Evolutionary conservation across 2,888 invertebrate species (phyloP), one percentile per base, ranked within the genome.

Genomic region (Taenaris catops): DNA sequence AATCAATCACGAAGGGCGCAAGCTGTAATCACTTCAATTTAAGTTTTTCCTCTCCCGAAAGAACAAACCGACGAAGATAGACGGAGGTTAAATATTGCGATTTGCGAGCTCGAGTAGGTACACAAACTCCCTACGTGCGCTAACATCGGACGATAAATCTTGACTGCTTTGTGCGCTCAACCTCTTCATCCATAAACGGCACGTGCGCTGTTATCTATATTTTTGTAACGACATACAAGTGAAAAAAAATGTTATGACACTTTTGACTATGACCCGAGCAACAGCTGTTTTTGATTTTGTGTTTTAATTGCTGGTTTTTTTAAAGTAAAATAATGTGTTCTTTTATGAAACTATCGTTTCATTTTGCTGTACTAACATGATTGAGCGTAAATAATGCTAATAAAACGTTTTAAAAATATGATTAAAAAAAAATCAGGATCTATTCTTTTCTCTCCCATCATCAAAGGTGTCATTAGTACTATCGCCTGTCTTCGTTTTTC

Each of bases 61-160:
- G 53, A 70, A 71, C 69, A 75, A 78, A 73, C 72, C 72, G 67
- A 71, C 70, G 67, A 59, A 71, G 74, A 73, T 73, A 75, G 68
- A 78, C 72, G 65, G 72, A 73, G 65, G 72, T 67, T 67, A 61
- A 69, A 66, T 71, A 72, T 69, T 62, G 66, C 67, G 55, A 64
- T 63, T 68, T 66, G 63, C 51, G 61, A 58, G 58, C 56, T 55
- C 55, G 51, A 58, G 9, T 31, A 10, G 21, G 63, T 59, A 59
- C 63, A 71, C 68, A 71, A 76, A 74, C 63, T 78, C 73, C 63
- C 60, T 68, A 58, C 63, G 56, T 66, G 63, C 64, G 63, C 72
- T 72, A 71, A 70, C 65, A 58, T 66, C 55, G 48, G 42, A 49
- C 66, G 65, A 80, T 78, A 80, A 81, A 80, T 80, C 75, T 70